A percentile compares a stretch with the other conserved stretches of the same genome.
phyloP scores from a whole-genome alignment of 2,113 vertebrate species.

The Egretta garzetta region DNA sequence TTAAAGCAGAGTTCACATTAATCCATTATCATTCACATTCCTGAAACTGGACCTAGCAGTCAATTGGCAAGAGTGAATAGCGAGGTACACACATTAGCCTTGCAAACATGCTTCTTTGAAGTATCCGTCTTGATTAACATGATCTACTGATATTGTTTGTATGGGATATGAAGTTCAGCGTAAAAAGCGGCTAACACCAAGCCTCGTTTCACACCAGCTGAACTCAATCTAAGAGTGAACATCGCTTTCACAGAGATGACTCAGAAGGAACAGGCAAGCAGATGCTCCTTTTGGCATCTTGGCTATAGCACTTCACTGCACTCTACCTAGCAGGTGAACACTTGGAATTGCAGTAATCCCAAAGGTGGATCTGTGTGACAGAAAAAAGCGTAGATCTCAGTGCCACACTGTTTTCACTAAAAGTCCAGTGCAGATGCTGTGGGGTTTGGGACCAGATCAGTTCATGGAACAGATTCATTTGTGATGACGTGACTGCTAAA shows the following conservation, averaged over 20 bases:
- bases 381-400: not conserved
- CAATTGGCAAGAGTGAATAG: not conserved
- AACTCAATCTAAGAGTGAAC: not conserved
- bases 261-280: not conserved
- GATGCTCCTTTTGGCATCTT: not conserved
- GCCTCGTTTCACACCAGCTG: not conserved
- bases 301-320: not conserved
- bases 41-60: not conserved
- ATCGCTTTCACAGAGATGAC: not conserved
- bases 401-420: not conserved
- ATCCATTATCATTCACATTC: not conserved
- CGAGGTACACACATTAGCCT: not conserved
- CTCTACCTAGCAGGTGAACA: not conserved
- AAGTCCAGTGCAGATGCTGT: not conserved
- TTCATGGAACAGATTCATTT: not conserved
- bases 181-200: not conserved
- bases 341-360: not conserved
- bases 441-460: not conserved
- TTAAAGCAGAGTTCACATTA: not conserved
- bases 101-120: not conserved
- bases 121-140: not conserved
- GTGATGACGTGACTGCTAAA: not conserved
- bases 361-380: not conserved
- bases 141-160: not conserved
- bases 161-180: not conserved